Evolutionary conservation across 1,140 invertebrate species (phyloP), one percentile per base, ranked within the genome.

Genomic region (Drosophila murphyi): DNA sequence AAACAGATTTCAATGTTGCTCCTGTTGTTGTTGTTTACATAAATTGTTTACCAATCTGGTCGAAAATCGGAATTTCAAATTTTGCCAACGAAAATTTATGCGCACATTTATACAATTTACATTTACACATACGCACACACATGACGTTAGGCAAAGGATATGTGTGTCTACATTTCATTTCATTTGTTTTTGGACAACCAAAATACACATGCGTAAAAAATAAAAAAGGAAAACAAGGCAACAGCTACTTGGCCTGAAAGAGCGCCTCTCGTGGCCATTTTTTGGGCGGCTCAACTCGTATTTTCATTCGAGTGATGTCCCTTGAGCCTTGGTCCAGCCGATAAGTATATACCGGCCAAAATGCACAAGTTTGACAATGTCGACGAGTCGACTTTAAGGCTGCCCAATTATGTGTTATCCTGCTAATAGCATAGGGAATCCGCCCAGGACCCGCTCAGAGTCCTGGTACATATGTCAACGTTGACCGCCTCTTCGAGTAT

Each of bases 1-100:
- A 79, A 87, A 63, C 75, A 57, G 75, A 77, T 77, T 77, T 70
- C 64, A 68, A 39, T 60, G 57, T 62, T 61, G 48, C 57, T 56
- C 20, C 35, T 51, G 10, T 41, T 67, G 64, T 72, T 82, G 82
- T 77, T 80, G 82, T 82, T 90, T 88, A 87, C 87, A 90, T 90
- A 90, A 87, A 90, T 87, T 90, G 87, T 90, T 90, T 90, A 90
- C 87, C 87, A 90, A 90, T 90, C 87, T 90, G 87, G 69, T 87
- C 76, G 72, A 90, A 90, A 87, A 90, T 90, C 87, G 87, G 88
- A 87, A 90, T 90, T 90, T 90, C 88, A 90, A 90, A 90, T 90
- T 90, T 80, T 70, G 64, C 68, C 80, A 76, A 73, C 74, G 68
- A 75, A 89, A 88, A 89, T 89, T 85, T 89, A 89, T 89, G 85